Evolutionary conservation across 2,113 vertebrate genomes (phyloP).

Genomic region (Gobiocypris rarus): DNA sequence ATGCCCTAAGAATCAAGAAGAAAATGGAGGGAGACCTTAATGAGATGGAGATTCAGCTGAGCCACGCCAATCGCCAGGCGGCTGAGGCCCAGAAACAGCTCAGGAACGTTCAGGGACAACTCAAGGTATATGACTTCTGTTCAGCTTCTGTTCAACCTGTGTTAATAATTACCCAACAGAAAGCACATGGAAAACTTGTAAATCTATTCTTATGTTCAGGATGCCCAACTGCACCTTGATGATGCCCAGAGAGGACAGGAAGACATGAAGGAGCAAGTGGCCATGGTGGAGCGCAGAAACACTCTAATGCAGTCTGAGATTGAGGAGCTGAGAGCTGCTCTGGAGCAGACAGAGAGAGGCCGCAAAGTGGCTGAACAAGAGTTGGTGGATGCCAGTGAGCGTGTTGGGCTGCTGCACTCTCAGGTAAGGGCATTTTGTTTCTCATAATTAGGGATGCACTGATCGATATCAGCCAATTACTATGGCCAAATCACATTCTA

Average conservation of each 20-base stretch:
- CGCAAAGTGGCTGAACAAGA: slow-evolving; percentile 73
- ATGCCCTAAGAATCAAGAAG: slow-evolving; percentile 78
- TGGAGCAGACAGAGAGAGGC: slow-evolving; percentile 79
- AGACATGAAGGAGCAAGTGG: slow-evolving; percentile 78
- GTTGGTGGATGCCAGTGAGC: slow-evolving; percentile 54
- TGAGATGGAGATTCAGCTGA: too few species aligned
- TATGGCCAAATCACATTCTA: too few species aligned
- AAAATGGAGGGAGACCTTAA: slow-evolving; percentile 54
- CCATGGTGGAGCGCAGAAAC: slow-evolving; percentile 79
- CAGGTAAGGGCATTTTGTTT: slow-evolving; percentile 27
- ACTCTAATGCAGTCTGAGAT: slow-evolving; percentile 78
- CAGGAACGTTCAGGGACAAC: too few species aligned
- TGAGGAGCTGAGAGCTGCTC: slow-evolving; percentile 75
- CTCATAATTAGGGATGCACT: too few species aligned
- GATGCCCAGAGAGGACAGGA: slow-evolving; percentile 81
- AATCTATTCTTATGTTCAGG: slow-evolving; percentile 65
- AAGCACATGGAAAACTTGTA: neutral
- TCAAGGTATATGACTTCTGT: slow-evolving; percentile 37
- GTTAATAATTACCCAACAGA: too few species aligned
- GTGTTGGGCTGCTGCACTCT: slow-evolving; percentile 53
- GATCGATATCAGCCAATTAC: too few species aligned
- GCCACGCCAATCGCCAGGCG: too few species aligned
- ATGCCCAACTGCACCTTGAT: slow-evolving; percentile 86
- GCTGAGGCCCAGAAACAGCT: too few species aligned
- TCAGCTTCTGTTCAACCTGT: too few species aligned